Percentiles rank a stretch among this genome's conserved stretches.
Evolutionary conservation across 1,140 invertebrate species (phyloP).

Genomic region (Anastatus disparis): DNA sequence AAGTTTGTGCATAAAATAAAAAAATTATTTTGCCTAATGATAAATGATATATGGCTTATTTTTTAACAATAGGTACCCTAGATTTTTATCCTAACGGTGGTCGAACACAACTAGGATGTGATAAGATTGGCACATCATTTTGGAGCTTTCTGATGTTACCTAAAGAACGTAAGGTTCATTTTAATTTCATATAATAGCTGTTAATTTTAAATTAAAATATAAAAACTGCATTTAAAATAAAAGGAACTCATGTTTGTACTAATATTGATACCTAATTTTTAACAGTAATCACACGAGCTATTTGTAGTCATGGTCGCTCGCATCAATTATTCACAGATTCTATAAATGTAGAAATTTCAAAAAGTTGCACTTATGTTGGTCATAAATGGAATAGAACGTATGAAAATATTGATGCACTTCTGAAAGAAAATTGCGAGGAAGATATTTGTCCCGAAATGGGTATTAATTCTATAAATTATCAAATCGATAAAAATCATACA

Average conservation of each 20-base stretch:
- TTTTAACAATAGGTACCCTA: conserved; percentile 65
- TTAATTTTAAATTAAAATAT: not conserved
- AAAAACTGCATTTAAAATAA: not conserved
- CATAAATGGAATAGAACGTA: conserved; percentile 66
- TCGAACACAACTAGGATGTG: conserved; percentile 70
- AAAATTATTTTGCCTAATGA: too few relatives aligned
- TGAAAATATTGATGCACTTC: conserved; percentile 48
- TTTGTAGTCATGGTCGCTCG: conserved; percentile 71
- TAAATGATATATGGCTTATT: too few relatives aligned
- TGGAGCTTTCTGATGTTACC: not conserved
- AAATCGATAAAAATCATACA: conserved; percentile 1
- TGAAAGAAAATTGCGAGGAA: conserved; percentile 43
- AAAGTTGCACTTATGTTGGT: conserved; percentile 67
- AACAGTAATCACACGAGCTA: conserved; percentile 65
- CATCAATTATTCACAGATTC: conserved; percentile 71
- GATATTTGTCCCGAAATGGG: conserved; percentile 51
- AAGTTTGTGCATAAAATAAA: too few relatives aligned
- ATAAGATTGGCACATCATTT: not conserved
- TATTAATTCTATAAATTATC: conserved; percentile 45
- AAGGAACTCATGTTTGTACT: not conserved
- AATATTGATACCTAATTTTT: conserved; percentile 40
- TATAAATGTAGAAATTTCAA: conserved; percentile 53
- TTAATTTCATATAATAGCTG: not conserved
- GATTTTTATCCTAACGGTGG: conserved; percentile 80
- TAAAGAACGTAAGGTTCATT: not conserved